phyloP scores from a whole-genome alignment of 2,888 invertebrate species.

The Rugalucina vietnamica region DNA sequence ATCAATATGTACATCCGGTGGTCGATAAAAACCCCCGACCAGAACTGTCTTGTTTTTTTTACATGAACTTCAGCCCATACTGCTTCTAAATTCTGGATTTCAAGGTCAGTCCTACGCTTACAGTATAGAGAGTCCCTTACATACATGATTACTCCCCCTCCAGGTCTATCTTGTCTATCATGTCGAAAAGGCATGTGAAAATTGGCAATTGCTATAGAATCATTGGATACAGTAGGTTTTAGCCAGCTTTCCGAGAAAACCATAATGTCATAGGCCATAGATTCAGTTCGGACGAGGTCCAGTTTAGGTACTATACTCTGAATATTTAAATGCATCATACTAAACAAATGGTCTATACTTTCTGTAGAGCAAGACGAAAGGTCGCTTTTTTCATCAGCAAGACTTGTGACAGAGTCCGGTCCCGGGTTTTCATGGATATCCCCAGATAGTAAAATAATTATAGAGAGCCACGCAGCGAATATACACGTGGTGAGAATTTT shows the following conservation, averaged over 20 bases:
- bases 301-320: neutral
- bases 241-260: constrained; percentile 29
- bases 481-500: too few relatives aligned
- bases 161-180: constrained; percentile 12
- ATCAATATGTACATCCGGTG: constrained; percentile 20
- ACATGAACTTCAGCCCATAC: constrained; percentile 24
- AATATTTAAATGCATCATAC: neutral
- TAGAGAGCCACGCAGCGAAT: neutral
- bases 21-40: constrained; percentile 29
- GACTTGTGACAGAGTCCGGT: neutral
- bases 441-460: neutral
- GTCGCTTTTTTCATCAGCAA: neutral
- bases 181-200: constrained; percentile 18
- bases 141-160: constrained; percentile 41
- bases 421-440: neutral
- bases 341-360: neutral
- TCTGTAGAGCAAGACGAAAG: neutral
- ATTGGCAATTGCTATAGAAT: constrained; percentile 5
- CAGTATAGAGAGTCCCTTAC: constrained; percentile 8
- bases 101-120: neutral
- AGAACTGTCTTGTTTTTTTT: constrained; percentile 8
- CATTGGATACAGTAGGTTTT: neutral
- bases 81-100: constrained; percentile 16
- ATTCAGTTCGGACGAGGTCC: neutral
- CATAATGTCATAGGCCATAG: constrained; percentile 10